Evolutionary conservation across 1,140 invertebrate genomes (phyloP), one percentile per base, ranked within the genome.

Genomic region (Drosophila auraria): DNA sequence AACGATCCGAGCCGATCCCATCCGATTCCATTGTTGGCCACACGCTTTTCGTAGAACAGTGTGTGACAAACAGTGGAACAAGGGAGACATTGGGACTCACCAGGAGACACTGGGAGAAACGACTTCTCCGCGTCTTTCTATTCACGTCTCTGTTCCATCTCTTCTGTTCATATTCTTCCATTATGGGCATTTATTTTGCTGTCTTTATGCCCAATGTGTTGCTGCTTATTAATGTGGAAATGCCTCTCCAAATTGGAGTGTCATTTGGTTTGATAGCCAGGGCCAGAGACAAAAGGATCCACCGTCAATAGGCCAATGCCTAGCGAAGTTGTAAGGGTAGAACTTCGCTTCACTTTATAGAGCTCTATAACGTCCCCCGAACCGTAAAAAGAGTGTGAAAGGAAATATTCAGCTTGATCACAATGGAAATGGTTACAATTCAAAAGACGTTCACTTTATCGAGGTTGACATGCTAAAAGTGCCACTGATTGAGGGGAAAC

Each of bases 161-260:
- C 33, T 49, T 61, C 49, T 77, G 73, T 60, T 70, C 76, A 50
- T 54, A 78, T 78, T 78, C 65, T 63, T 66, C 74, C 54, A 57
- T 66, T 71, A 82, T 82, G 71, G 50, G 51, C 70, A 87, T 82
- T 86, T 86, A 86, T 86, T 87, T 87, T 44, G 69, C 68, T 69
- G 83, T 73, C 73, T 87, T 80, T 83, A 69, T 87, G 65, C 25
- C 53, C 77, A 60, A 70, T 87, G 78, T 87, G 80, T 80, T 83
- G 77, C 62, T 84, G 84, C 82, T 82, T 89, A 87, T 87, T 87
- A 87, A 87, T 89, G 86, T 87, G 84, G 86, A 87, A 87, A 87
- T 87, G 84, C 84, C 84, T 87, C 84, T 87, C 84, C 74, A 87
- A 87, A 87, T 87, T 87, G 84, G 84, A 87, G 84, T 87, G 84